Evolutionary conservation across 2,797 vertebrate genomes (phyloP).

Genomic region (Novumbra hubbsi): DNA sequence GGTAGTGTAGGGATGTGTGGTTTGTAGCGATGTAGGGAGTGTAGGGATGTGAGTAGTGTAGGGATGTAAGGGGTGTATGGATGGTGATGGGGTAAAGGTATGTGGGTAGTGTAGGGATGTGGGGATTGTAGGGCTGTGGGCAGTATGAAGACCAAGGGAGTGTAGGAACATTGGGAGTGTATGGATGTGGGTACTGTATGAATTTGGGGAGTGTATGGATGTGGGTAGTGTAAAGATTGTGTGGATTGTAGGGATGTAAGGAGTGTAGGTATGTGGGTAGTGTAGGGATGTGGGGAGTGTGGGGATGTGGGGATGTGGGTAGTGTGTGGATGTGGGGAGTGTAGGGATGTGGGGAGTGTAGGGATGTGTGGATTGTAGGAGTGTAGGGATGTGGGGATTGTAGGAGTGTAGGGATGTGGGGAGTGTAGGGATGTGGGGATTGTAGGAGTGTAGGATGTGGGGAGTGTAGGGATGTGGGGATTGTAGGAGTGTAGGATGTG

Average conservation of each 20-base stretch:
- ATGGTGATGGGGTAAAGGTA: too few species aligned
- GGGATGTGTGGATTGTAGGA: background rate
- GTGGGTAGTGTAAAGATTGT: too few species aligned
- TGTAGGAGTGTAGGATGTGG: background rate
- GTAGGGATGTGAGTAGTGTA: too few species aligned
- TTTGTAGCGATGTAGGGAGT: slow-evolving; percentile 19
- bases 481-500: slow-evolving; percentile 2
- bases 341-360: background rate
- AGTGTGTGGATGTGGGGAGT: background rate
- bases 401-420: background rate
- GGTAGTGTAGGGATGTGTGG: slow-evolving; percentile 5
- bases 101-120: too few species aligned
- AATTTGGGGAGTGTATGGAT: too few species aligned
- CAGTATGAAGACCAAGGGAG: too few species aligned
- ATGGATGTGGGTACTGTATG: background rate
- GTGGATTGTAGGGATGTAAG: slow-evolving; percentile 33
- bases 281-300: background rate
- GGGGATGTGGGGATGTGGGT: background rate
- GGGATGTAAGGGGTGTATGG: background rate
- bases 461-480: slow-evolving; percentile 20
- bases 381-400: background rate
- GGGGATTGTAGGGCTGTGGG: too few species aligned
- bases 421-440: slow-evolving; percentile 28
- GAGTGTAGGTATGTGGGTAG: background rate
- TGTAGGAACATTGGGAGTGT: too few species aligned